Evolutionary conservation across 2,797 vertebrate species (phyloP).

Genomic region (Numenius phaeopus): DNA sequence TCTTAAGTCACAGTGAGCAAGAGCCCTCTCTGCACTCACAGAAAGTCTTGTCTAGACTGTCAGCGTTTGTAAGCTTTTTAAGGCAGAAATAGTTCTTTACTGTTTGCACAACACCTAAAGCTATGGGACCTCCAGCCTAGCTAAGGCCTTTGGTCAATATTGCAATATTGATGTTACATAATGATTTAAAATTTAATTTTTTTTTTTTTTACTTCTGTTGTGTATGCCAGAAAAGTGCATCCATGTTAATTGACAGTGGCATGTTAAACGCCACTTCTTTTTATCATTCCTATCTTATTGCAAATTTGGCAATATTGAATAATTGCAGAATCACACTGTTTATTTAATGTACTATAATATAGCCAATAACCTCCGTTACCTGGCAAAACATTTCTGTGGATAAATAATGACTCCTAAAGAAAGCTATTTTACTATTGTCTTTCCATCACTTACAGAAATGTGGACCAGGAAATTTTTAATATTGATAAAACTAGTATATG

Average conservation of each 20-base stretch:
- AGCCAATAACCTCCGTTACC: neutral
- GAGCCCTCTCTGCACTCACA: neutral
- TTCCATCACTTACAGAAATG: neutral
- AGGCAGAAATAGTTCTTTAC: neutral
- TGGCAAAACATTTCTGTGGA: neutral
- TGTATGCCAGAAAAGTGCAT: neutral
- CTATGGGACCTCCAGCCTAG: neutral
- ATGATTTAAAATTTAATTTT: neutral
- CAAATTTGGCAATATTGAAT: neutral
- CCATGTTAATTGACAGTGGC: neutral
- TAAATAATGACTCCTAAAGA: neutral
- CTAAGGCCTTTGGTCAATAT: neutral
- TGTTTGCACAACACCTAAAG: neutral
- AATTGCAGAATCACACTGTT: neutral
- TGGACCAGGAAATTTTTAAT: neutral
- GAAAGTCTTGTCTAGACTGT: neutral
- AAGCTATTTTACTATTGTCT: neutral
- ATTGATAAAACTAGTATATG: neutral
- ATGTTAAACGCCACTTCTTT: neutral
- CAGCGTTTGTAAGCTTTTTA: neutral
- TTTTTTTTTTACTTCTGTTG: neutral
- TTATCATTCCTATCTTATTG: neutral
- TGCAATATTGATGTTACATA: neutral
- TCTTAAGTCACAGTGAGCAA: neutral
- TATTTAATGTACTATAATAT: neutral